Evolutionary conservation across 2,888 invertebrate genomes (phyloP).

Genomic region (Cephus rjabovi): DNA sequence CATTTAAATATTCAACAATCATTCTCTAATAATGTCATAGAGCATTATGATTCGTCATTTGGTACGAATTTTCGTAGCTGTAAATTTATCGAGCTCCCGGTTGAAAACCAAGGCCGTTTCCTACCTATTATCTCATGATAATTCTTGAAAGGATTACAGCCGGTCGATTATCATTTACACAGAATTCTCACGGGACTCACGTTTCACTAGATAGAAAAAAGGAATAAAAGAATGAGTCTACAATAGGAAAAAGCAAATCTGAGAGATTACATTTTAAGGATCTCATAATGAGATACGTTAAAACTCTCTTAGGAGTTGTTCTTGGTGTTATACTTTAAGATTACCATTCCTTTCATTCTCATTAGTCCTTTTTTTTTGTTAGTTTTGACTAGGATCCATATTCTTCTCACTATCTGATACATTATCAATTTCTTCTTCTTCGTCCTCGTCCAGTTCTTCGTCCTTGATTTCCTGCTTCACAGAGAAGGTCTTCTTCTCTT

Average conservation of each 20-base stretch:
- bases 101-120: background rate
- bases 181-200: background rate
- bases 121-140: background rate
- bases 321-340: background rate
- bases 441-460: slow-evolving; percentile 4
- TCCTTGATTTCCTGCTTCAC: slow-evolving; percentile 22
- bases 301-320: background rate
- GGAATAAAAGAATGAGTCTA: background rate
- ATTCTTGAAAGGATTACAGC: background rate
- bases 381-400: background rate
- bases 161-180: background rate
- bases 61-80: background rate
- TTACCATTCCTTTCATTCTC: background rate
- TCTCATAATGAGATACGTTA: background rate
- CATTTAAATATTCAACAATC: background rate
- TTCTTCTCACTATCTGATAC: background rate
- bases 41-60: background rate
- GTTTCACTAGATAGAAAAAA: background rate
- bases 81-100: background rate
- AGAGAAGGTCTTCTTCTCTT: slow-evolving; percentile 32
- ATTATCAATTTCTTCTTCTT: slow-evolving; percentile 5
- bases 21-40: background rate
- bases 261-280: background rate
- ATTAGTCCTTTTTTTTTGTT: background rate
- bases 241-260: background rate